phyloP scores from a whole-genome alignment of 2,888 invertebrate genomes.

The Erebia ligea region DNA sequence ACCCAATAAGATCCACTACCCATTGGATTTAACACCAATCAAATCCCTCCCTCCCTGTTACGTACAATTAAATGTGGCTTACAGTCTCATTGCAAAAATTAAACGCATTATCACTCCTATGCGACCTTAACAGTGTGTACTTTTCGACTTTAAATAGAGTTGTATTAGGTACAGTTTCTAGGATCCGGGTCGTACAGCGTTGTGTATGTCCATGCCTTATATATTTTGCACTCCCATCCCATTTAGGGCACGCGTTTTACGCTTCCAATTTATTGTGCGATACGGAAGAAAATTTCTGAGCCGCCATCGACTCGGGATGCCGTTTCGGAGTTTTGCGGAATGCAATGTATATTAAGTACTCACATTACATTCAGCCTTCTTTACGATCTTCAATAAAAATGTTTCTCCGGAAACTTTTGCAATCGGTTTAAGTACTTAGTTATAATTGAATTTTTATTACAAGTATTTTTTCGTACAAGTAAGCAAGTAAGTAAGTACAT shows the following conservation, averaged over 20 bases:
- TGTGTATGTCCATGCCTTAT: neutral
- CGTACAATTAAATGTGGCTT: too few relatives aligned
- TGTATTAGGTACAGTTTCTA: neutral
- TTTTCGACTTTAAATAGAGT: too few relatives aligned
- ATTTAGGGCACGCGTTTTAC: constrained; percentile 29
- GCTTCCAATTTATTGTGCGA: constrained; percentile 36
- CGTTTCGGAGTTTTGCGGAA: constrained; percentile 17
- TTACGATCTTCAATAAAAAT: constrained; percentile 16
- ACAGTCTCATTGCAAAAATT: too few relatives aligned
- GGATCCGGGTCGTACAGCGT: neutral
- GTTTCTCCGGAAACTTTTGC: constrained; percentile 4
- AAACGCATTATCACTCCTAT: too few relatives aligned
- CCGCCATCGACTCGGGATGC: constrained; percentile 3
- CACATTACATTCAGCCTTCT: constrained; percentile 10
- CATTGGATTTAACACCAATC: too few relatives aligned
- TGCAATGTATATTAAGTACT: constrained; percentile 3
- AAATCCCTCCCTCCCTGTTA: too few relatives aligned
- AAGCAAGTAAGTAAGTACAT: neutral
- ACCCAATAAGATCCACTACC: too few relatives aligned
- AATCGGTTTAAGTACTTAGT: neutral
- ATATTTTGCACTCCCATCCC: constrained; percentile 43
- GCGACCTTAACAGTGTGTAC: too few relatives aligned
- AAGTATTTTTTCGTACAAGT: neutral
- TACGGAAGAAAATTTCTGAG: constrained; percentile 18
- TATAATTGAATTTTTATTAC: neutral